A percentile compares a stretch with the other conserved stretches of the same genome.
These are phyloP conservation scores for Chanos chanos DNA, from an alignment of 2,797 vertebrate genomes.

Conservation along the genomic window DNA sequence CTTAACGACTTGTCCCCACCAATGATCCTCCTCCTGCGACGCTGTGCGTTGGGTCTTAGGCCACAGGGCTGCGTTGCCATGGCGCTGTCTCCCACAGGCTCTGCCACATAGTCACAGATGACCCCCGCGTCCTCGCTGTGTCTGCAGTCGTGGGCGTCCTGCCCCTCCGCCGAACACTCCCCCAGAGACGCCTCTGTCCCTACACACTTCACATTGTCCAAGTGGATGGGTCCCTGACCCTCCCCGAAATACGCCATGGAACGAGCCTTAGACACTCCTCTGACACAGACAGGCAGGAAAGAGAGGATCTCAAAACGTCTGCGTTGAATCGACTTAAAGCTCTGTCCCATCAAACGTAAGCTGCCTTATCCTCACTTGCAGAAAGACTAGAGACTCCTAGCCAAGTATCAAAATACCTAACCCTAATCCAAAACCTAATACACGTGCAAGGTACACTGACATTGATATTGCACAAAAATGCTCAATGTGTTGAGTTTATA, in stretches of 20 bases:
- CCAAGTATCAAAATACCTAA: no score
- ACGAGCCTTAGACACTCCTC: constrained; percentile 78
- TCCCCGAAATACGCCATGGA: constrained; percentile 82
- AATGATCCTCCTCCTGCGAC: constrained; percentile 79
- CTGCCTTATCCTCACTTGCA: no score
- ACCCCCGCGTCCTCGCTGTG: constrained; percentile 82
- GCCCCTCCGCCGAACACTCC: constrained; percentile 66
- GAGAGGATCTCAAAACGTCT: neutral
- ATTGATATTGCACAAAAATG: no score
- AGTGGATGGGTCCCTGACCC: constrained; percentile 76
- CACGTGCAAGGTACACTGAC: no score
- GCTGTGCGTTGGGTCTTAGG: constrained; percentile 58
- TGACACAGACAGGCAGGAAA: constrained; percentile 50
- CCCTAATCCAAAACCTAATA: no score
- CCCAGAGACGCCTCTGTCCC: constrained; percentile 69
- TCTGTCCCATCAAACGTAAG: neutral
- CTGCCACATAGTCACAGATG: constrained; percentile 78
- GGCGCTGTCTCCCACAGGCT: constrained; percentile 53
- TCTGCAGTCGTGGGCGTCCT: constrained; percentile 69
- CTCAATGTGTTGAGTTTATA: no score
- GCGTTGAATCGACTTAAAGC: neutral
- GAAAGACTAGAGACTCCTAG: no score
- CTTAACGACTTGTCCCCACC: constrained; percentile 83
- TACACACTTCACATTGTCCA: constrained; percentile 74
- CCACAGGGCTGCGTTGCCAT: constrained; percentile 56